Conservation (phyloP, 2,797 vertebrate genomes). For the Lagorchestes hirsutus region DNA sequence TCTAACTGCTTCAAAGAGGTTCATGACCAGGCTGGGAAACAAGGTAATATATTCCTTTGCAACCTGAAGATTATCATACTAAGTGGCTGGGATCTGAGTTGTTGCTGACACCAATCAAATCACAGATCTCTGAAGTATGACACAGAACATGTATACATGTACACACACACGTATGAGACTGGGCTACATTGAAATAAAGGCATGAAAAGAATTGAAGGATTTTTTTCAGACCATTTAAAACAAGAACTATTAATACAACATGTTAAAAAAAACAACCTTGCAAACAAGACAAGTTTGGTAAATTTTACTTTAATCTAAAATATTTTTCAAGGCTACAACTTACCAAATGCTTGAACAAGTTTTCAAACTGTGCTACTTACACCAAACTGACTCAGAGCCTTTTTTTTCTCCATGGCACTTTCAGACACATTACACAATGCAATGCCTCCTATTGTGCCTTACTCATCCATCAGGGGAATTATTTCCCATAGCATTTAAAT, state of each 20-base stretch:
- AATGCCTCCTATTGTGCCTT: not conserved
- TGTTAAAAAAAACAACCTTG: not conserved
- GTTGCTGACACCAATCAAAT: not conserved
- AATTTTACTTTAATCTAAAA: constrained; percentile 45
- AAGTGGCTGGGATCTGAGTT: not conserved
- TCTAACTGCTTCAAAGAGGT: not conserved
- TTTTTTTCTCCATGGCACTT: not conserved
- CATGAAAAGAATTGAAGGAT: not conserved
- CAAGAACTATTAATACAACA: constrained; percentile 20
- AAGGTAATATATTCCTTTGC: not conserved
- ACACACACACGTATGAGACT: not conserved
- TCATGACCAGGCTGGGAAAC: not conserved
- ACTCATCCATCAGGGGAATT: not conserved
- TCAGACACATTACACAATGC: not conserved
- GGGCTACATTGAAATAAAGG: constrained; percentile 50
- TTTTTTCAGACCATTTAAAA: constrained; percentile 44
- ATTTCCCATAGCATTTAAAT: not conserved
- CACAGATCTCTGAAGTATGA: not conserved
- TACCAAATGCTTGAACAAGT: constrained; percentile 8
- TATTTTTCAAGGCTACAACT: not conserved
- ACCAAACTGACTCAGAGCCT: not conserved
- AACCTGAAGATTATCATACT: not conserved
- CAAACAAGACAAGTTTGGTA: constrained; percentile 14
- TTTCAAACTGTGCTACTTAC: not conserved
- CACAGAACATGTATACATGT: no score